These are phyloP conservation scores for Apodemia hepburni DNA, from an alignment of 2,888 invertebrate genomes.

Conservation along the genomic window DNA sequence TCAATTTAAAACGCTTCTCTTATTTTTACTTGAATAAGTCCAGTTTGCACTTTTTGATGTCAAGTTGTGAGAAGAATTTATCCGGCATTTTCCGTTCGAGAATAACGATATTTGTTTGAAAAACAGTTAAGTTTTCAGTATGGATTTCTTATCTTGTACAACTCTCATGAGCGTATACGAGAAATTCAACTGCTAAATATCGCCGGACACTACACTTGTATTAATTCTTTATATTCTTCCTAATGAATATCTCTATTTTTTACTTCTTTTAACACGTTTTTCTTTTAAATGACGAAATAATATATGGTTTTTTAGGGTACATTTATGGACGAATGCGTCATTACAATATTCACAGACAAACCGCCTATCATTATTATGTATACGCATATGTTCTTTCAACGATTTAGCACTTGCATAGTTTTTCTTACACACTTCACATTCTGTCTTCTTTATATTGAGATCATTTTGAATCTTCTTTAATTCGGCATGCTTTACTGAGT, in stretches of 20 bases:
- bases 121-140: neutral
- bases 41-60: too few relatives aligned
- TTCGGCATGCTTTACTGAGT: constrained; percentile 54
- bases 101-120: neutral
- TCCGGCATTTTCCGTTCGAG: neutral
- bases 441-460: too few relatives aligned
- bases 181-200: constrained; percentile 52
- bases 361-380: constrained; percentile 62
- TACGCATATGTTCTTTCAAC: constrained; percentile 58
- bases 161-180: constrained; percentile 56
- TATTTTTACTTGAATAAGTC: too few relatives aligned
- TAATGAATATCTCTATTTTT: constrained; percentile 44
- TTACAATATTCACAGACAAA: constrained; percentile 66
- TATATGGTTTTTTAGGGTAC: constrained; percentile 62
- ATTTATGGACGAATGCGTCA: constrained; percentile 63
- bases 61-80: too few relatives aligned
- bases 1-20: too few relatives aligned
- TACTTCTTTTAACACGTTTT: constrained; percentile 16
- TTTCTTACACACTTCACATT: constrained; percentile 68
- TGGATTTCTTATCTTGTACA: constrained; percentile 31
- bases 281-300: constrained; percentile 55
- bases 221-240: constrained; percentile 45
- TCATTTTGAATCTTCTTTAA: constrained; percentile 45
- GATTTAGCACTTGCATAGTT: constrained; percentile 54
- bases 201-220: constrained; percentile 48